phyloP scores from a whole-genome alignment of 2,797 vertebrate genomes.

The Sebastes glaucus region DNA sequence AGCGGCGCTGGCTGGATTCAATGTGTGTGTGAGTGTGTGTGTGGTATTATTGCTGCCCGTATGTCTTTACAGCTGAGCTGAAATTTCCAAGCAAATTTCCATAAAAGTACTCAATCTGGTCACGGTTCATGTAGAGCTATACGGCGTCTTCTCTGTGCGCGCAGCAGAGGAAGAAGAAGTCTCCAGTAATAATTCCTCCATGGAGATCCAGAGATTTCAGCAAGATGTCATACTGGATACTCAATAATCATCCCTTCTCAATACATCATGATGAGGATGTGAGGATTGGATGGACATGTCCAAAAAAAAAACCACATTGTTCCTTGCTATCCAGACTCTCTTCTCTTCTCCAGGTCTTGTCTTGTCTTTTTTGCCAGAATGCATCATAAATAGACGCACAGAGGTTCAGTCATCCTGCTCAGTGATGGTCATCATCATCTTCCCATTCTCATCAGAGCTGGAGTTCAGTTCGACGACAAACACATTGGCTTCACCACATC shows the following conservation, averaged over 20 bases:
- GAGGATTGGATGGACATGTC: conserved; percentile 43
- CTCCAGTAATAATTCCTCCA: conserved; percentile 67
- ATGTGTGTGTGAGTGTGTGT: conserved; percentile 12
- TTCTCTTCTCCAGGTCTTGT: conserved; percentile 31
- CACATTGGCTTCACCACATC: conserved; percentile 65
- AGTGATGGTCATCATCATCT: conserved; percentile 63
- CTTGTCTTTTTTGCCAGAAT: conserved; percentile 30
- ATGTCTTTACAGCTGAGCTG: conserved; percentile 55
- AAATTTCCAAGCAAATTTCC: conserved; percentile 71
- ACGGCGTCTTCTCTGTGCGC: conserved; percentile 58
- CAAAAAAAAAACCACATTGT: conserved; percentile 38
- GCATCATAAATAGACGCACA: conserved; percentile 54
- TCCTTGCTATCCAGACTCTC: conserved; percentile 37
- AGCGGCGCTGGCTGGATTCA: conserved; percentile 56
- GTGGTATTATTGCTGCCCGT: conserved; percentile 74
- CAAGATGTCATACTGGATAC: conserved; percentile 39
- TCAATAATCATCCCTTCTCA: conserved; percentile 46
- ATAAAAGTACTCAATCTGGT: conserved; percentile 67
- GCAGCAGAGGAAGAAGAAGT: conserved; percentile 33
- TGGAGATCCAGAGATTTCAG: conserved; percentile 57
- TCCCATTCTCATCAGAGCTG: conserved; percentile 69
- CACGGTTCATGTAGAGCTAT: conserved; percentile 38
- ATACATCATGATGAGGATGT: conserved; percentile 31
- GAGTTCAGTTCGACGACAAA: conserved; percentile 73
- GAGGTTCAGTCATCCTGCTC: conserved; percentile 58